Percentiles rank a stretch among this genome's conserved stretches.
phyloP scores from a whole-genome alignment of 1,140 invertebrate species.

The Portunus trituberculatus region DNA sequence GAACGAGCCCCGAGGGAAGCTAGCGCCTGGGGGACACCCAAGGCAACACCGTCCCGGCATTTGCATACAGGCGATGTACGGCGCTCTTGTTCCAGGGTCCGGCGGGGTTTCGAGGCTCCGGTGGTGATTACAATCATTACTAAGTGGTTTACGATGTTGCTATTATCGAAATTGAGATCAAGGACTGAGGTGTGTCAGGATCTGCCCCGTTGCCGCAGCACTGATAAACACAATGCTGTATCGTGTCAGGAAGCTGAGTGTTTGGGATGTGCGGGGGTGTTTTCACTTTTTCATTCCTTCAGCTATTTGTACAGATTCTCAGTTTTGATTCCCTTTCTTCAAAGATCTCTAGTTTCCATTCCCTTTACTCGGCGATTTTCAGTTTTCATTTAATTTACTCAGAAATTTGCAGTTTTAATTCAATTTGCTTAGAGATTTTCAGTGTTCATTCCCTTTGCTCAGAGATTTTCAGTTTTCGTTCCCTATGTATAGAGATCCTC shows the following conservation, averaged over 20 bases:
- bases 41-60: not conserved
- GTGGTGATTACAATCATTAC: conserved; percentile 65
- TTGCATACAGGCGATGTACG: not conserved
- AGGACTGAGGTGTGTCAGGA: not conserved
- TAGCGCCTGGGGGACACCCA: not conserved
- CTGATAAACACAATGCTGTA: conserved; percentile 31
- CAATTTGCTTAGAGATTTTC: too few species aligned
- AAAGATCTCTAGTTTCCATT: too few species aligned
- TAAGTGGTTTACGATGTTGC: conserved; percentile 55
- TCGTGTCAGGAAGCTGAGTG: not conserved
- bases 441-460: too few species aligned
- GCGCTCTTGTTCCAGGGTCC: not conserved
- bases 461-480: too few species aligned
- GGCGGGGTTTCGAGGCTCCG: not conserved
- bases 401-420: too few species aligned
- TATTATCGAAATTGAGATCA: conserved; percentile 62
- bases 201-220: not conserved
- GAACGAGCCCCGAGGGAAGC: not conserved
- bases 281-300: too few species aligned
- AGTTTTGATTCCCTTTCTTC: too few species aligned
- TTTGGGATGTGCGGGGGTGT: too few species aligned
- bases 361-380: too few species aligned
- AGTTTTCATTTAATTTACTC: too few species aligned
- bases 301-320: too few species aligned
- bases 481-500: too few species aligned